Evolutionary conservation across 2,797 vertebrate species (phyloP).

Genomic region (Crenuchus spilurus): DNA sequence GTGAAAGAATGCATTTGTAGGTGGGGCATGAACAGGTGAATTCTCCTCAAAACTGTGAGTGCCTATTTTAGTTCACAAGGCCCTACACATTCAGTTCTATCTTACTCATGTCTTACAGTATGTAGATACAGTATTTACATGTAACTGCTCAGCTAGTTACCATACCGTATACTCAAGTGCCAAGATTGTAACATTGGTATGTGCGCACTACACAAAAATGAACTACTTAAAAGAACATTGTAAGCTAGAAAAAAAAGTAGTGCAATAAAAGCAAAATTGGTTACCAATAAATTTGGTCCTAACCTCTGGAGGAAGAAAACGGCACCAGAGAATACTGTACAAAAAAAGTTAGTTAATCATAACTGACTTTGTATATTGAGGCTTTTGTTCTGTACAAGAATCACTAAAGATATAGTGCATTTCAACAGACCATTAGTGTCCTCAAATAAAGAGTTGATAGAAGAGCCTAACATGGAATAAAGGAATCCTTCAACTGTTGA

Average conservation of each 20-base stretch:
- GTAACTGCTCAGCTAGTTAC: constrained; percentile 55
- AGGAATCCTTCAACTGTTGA: constrained; percentile 62
- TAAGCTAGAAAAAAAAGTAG: constrained; percentile 59
- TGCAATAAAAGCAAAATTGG: constrained; percentile 71
- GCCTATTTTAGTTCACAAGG: constrained; percentile 24
- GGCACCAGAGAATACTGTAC: constrained; percentile 59
- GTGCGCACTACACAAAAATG: constrained; percentile 62
- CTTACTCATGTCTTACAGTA: constrained; percentile 44
- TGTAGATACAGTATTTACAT: constrained; percentile 61
- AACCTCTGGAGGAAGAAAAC: constrained; percentile 29
- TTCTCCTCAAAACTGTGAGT: constrained; percentile 46
- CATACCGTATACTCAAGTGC: constrained; percentile 64
- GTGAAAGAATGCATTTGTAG: not conserved
- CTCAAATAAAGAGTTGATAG: constrained; percentile 2
- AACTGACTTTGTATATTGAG: not conserved
- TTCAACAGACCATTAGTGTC: constrained; percentile 40
- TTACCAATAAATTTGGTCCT: constrained; percentile 68
- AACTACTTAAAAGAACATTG: constrained; percentile 50
- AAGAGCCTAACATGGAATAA: constrained; percentile 10
- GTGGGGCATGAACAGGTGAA: not conserved
- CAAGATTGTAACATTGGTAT: constrained; percentile 61
- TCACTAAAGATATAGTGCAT: constrained; percentile 52
- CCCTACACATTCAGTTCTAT: constrained; percentile 39
- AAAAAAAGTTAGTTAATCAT: constrained; percentile 30
- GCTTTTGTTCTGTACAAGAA: constrained; percentile 26